Conservation (phyloP, 2,888 invertebrate species). For the Venusia cambrica region DNA sequence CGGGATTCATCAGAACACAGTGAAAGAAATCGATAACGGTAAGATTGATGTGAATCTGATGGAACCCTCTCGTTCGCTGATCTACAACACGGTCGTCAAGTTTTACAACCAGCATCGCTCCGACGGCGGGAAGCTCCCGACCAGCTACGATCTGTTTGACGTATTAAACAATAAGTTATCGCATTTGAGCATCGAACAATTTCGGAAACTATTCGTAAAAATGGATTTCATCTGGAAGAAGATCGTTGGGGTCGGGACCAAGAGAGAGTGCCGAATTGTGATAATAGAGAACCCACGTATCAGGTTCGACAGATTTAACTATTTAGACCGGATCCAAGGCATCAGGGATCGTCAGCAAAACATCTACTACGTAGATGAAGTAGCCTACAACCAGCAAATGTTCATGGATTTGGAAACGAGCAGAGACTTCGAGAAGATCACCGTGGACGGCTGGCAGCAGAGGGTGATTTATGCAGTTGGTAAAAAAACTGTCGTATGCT, state of each 20-base stretch:
- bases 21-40: constrained; percentile 3
- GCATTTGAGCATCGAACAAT: constrained; percentile 37
- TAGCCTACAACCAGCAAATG: constrained; percentile 17
- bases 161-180: constrained; percentile 29
- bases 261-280: constrained; percentile 19
- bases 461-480: constrained; percentile 33
- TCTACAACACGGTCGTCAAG: constrained; percentile 30
- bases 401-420: constrained; percentile 13
- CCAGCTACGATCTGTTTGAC: constrained; percentile 33
- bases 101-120: constrained; percentile 25
- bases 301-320: constrained; percentile 41
- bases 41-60: constrained; percentile 16
- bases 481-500: constrained; percentile 15
- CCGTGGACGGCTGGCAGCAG: constrained; percentile 14
- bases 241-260: constrained; percentile 4
- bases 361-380: constrained; percentile 39
- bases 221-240: constrained; percentile 44
- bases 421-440: constrained; percentile 5
- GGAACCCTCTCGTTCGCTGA: constrained; percentile 31
- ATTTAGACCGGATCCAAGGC: constrained; percentile 35
- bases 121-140: constrained; percentile 30
- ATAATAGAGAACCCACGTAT: constrained; percentile 44
- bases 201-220: constrained; percentile 39
- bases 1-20: constrained; percentile 24
- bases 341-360: constrained; percentile 13